Percentiles rank a stretch among this genome's conserved stretches.
These are phyloP conservation scores for Byasa hedistus DNA, from an alignment of 2,888 invertebrate genomes.

Conservation along the genomic window DNA sequence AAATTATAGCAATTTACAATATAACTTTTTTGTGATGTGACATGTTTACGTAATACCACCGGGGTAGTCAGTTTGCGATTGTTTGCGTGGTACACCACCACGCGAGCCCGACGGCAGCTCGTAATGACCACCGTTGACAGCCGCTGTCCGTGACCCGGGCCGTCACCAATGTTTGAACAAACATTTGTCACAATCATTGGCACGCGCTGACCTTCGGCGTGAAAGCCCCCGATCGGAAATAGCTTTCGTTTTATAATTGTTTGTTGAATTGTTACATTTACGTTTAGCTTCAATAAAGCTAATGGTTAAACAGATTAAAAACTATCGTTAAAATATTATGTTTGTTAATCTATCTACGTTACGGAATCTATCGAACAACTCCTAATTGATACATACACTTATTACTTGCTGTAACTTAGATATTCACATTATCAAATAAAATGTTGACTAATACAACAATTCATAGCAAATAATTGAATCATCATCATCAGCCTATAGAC, in stretches of 20 bases:
- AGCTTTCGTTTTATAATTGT: neutral
- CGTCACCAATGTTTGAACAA: conserved; percentile 18
- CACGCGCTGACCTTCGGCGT: conserved; percentile 14
- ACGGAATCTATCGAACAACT: too few relatives aligned
- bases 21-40: too few relatives aligned
- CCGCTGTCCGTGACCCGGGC: conserved; percentile 24
- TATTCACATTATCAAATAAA: too few relatives aligned
- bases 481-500: too few relatives aligned
- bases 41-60: too few relatives aligned
- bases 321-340: neutral
- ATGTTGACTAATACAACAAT: too few relatives aligned
- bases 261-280: neutral
- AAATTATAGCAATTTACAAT: too few relatives aligned
- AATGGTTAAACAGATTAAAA: neutral
- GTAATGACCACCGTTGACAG: conserved; percentile 21
- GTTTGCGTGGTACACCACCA: neutral
- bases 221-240: conserved; percentile 6
- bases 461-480: too few relatives aligned
- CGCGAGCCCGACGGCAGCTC: neutral
- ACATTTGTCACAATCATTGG: conserved; percentile 20
- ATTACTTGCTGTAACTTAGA: too few relatives aligned
- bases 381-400: too few relatives aligned
- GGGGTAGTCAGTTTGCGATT: neutral
- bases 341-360: too few relatives aligned
- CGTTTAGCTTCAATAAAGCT: neutral